Conservation (phyloP, 2,113 vertebrate genomes). For the Oxyura jamaicensis region DNA sequence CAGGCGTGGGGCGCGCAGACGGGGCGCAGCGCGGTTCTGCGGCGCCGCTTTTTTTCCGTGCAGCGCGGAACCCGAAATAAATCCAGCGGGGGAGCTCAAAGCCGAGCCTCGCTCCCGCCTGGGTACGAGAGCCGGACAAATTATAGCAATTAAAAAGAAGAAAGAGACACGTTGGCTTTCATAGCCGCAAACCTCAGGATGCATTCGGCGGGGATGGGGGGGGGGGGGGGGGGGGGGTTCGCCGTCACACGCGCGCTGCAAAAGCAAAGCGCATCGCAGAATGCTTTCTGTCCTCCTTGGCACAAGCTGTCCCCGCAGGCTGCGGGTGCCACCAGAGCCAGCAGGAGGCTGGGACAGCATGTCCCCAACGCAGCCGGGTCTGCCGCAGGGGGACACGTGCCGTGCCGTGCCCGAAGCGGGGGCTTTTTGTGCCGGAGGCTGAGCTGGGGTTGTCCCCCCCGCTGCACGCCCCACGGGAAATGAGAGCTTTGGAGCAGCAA, state of each 20-base stretch:
- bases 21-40: background rate
- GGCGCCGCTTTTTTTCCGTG: too few relatives aligned
- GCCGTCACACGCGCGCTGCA: background rate
- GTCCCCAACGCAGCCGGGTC: background rate
- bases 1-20: background rate
- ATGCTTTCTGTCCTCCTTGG: background rate
- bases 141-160: conserved; percentile 45
- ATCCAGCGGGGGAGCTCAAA: background rate
- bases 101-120: background rate
- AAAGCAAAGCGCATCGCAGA: background rate
- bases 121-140: background rate
- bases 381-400: background rate
- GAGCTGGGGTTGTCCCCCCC: background rate
- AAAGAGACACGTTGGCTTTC: conserved; percentile 21
- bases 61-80: background rate
- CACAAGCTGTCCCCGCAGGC: conserved; percentile 21
- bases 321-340: background rate
- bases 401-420: background rate
- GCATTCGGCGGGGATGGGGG: rapidly evolving
- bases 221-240: background rate
- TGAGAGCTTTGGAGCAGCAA: background rate
- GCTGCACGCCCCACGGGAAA: conserved; percentile 2
- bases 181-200: conserved; percentile 10
- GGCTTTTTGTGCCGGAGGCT: background rate
- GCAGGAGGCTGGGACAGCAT: conserved; percentile 5